Evolutionary conservation across 2,113 vertebrate genomes (phyloP).

Genomic region (Barbus barbus): DNA sequence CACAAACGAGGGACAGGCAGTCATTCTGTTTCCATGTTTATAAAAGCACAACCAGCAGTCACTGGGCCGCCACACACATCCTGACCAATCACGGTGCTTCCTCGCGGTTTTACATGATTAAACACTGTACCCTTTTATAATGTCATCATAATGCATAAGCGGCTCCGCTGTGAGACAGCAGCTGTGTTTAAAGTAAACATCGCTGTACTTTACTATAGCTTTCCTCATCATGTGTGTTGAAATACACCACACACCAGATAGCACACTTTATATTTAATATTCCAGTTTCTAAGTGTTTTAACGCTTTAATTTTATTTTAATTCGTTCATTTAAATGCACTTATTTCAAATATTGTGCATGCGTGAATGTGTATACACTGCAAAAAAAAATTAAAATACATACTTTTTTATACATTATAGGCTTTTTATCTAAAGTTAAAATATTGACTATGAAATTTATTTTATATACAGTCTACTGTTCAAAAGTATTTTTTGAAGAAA

Average conservation of each 20-base stretch:
- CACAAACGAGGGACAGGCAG: background rate
- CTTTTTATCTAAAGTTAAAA: too few relatives aligned
- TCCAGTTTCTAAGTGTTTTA: background rate
- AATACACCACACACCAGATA: background rate
- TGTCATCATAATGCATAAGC: background rate
- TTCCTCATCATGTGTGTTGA: too few relatives aligned
- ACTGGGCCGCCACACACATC: background rate
- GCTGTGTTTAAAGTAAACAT: slow-evolving; percentile 21
- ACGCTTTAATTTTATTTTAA: background rate
- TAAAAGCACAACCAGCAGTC: background rate
- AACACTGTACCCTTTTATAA: background rate
- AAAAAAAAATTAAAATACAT: too few relatives aligned
- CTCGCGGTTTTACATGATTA: background rate
- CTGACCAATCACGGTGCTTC: background rate
- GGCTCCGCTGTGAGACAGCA: background rate
- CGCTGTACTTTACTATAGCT: too few relatives aligned
- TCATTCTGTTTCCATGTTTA: background rate
- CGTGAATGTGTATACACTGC: background rate
- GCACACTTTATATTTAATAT: too few relatives aligned
- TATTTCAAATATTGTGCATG: background rate
- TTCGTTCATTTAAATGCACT: background rate
- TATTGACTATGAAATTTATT: too few relatives aligned
- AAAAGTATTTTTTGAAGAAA: too few relatives aligned
- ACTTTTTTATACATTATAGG: too few relatives aligned
- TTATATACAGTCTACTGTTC: too few relatives aligned